Conservation (phyloP, 2,113 vertebrate genomes). For the Catharus minimus region DNA sequence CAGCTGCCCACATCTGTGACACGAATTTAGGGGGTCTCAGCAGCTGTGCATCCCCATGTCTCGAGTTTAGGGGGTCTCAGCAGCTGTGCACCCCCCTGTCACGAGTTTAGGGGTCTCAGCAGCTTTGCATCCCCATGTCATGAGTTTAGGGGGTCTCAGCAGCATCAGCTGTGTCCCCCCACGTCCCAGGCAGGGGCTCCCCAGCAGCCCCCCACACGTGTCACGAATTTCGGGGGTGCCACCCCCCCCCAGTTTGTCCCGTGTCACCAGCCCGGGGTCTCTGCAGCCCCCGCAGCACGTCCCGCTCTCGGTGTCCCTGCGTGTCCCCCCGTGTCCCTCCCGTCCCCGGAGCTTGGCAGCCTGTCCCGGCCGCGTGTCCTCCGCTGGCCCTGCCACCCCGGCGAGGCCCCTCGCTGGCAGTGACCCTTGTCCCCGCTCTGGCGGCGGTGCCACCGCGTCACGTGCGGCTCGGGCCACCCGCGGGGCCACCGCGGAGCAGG, state of each 20-base stretch:
- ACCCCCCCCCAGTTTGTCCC: neutral
- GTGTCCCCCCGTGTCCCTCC: neutral
- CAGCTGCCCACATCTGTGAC: rapidly evolving
- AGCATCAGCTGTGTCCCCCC: neutral
- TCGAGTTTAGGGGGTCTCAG: neutral
- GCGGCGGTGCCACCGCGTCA: neutral
- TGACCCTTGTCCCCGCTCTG: constrained; percentile 16
- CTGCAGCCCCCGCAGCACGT: neutral
- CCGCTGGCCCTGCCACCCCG: neutral
- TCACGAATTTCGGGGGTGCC: neutral
- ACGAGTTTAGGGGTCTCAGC: neutral
- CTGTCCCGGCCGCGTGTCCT: neutral
- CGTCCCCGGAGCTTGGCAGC: neutral
- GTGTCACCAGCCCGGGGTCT: too few relatives aligned
- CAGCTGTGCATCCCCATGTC: too few relatives aligned
- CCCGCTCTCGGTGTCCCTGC: neutral
- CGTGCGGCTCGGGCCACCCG: neutral
- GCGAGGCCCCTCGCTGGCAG: neutral
- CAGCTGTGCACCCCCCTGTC: too few relatives aligned
- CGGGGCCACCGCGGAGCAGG: neutral
- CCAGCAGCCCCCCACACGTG: too few relatives aligned
- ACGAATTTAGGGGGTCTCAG: neutral
- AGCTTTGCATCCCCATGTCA: neutral
- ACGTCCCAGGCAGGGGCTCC: neutral
- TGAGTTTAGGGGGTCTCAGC: rapidly evolving